phyloP scores from a whole-genome alignment of 2,113 vertebrate species.

The Manacus vitellinus region DNA sequence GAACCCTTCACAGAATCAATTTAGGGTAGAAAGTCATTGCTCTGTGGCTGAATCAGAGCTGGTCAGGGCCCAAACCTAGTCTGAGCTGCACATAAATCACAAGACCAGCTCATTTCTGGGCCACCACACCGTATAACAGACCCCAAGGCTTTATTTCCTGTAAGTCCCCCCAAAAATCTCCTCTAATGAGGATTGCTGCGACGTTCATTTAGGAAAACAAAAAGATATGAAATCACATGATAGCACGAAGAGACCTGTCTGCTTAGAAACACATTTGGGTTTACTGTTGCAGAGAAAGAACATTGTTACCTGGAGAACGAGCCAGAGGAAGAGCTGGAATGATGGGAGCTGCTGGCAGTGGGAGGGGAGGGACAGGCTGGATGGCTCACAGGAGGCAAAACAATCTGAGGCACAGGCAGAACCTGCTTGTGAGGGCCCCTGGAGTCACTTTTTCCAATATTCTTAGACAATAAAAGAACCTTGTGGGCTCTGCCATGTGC shows the following conservation, averaged over 20 bases:
- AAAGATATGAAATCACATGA: neutral
- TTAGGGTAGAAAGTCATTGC: neutral
- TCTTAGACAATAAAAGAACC: neutral
- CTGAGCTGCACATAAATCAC: neutral
- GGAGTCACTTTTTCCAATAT: neutral
- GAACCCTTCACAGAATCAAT: neutral
- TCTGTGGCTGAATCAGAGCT: neutral
- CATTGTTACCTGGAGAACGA: conserved; percentile 50
- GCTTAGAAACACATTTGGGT: neutral
- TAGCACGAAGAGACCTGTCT: neutral
- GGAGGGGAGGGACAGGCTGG: neutral
- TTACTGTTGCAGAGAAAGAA: conserved; percentile 27
- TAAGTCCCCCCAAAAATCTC: neutral
- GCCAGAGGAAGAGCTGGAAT: neutral
- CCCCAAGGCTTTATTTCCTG: neutral
- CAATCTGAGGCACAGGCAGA: neutral
- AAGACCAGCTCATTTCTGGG: neutral
- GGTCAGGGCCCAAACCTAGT: neutral
- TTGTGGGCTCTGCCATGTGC: neutral
- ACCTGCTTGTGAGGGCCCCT: neutral
- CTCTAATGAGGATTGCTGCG: neutral
- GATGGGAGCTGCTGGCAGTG: neutral
- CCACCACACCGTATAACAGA: neutral
- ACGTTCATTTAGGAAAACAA: neutral
- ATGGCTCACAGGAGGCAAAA: neutral